These are phyloP conservation scores for Odobenus rosmarus DNA, from an alignment of 2,113 vertebrate genomes.

Conservation along the genomic window DNA sequence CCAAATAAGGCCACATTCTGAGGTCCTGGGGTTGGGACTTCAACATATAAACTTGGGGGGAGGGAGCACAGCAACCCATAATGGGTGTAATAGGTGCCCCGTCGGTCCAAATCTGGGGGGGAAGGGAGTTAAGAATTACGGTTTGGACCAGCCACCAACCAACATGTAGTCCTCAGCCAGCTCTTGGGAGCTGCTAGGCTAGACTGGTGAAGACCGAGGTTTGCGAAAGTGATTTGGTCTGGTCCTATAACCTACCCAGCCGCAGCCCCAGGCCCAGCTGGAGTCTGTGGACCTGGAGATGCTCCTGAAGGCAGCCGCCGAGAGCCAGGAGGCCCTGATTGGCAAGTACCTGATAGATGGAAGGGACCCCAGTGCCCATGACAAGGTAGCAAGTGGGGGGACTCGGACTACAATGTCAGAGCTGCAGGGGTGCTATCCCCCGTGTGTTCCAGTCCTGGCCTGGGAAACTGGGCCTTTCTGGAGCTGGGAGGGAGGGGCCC, in stretches of 20 bases:
- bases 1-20: background rate
- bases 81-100: background rate
- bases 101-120: background rate
- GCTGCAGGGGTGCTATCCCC: accelerated
- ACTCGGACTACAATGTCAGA: too few species aligned
- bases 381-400: conserved; percentile 79
- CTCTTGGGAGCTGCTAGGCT: background rate
- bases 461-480: background rate
- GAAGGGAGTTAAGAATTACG: background rate
- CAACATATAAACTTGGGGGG: background rate
- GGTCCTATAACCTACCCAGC: background rate
- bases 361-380: conserved; percentile 85
- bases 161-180: background rate
- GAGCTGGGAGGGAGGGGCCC: background rate
- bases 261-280: background rate
- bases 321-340: conserved; percentile 87
- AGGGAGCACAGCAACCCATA: background rate
- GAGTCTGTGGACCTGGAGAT: conserved; percentile 80
- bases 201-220: background rate
- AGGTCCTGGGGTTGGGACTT: background rate
- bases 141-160: background rate
- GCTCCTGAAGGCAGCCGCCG: conserved; percentile 87
- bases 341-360: conserved; percentile 88
- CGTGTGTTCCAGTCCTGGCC: background rate
- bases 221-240: background rate